Evolutionary conservation across 1,140 invertebrate genomes (phyloP), one percentile per base, ranked within the genome.

Genomic region (Diuraphis noxia): DNA sequence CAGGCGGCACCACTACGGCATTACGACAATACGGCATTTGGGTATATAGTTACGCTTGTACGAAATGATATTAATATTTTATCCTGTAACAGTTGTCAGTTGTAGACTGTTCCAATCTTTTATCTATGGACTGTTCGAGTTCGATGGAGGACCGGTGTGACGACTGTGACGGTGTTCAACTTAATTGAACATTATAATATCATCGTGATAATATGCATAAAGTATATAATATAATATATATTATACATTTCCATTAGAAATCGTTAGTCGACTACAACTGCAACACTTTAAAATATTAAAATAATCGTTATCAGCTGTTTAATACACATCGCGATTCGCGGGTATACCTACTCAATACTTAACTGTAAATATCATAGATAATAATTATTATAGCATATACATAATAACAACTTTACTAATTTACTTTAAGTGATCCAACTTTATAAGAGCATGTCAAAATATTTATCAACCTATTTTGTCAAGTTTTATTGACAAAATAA

Each of bases 251-350:
- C 30, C 9, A 25, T 30, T 8, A 72, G 13, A 63, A 72, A 72
- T 72, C 56, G 56, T 72, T 72, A n/a, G 30, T 63, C 9, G 56
- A n/a, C 13, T 56, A 13, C 56, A 63, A 63, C 30, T 63, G 13
- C 25, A 56, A 56, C 25, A 17, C 19, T 1, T 72, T 72, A 34
- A 72, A 36, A 23, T 79, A 36, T 79, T 36, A 38, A 10, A 36
- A 81, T 40, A 81, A 81, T 81, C 38, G 79, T 81, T 81, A 81
- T 81, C 79, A 81, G 79, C 79, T 81, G 79, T 81, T 81, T 81
- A 23, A 9, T 40, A 81, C 56, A n/a, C 30, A 72, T 72, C 30
- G 13, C n/a, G n/a, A 34, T n/a, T 72, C 30, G 13, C n/a, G n/a
- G 19, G 13, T 72, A n/a, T 63, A 63, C n/a, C n/a, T n/a, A n/a